Conservation (phyloP, 2,797 vertebrate genomes). For the Taenioides sp. region DNA sequence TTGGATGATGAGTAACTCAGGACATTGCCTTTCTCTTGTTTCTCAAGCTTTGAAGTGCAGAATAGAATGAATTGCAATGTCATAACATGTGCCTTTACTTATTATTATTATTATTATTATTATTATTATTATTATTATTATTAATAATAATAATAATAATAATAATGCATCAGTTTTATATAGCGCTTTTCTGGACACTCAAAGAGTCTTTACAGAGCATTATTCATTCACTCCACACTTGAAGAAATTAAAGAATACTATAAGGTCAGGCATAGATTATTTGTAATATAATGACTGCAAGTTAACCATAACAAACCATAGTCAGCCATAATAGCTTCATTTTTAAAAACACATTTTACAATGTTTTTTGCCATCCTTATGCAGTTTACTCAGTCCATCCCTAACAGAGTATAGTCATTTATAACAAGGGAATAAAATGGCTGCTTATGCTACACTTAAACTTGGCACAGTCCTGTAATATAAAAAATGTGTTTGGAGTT, state of each 20-base stretch:
- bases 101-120: too few relatives aligned
- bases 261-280: too few relatives aligned
- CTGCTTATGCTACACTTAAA: conserved; percentile 26
- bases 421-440: neutral
- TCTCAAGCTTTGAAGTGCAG: neutral
- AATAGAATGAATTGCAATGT: neutral
- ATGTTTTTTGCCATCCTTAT: neutral
- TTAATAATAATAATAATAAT: too few relatives aligned
- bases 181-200: too few relatives aligned
- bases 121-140: too few relatives aligned
- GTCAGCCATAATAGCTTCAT: too few relatives aligned
- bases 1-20: neutral
- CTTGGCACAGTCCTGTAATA: conserved; percentile 54
- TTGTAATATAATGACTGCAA: too few relatives aligned
- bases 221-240: too few relatives aligned
- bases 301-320: too few relatives aligned
- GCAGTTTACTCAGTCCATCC: neutral
- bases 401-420: neutral
- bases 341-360: neutral
- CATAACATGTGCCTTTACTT: neutral
- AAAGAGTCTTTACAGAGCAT: too few relatives aligned
- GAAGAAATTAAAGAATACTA: neutral
- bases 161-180: too few relatives aligned
- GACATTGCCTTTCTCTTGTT: neutral
- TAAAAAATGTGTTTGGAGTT: conserved; percentile 54